A percentile compares a stretch with the other conserved stretches of the same genome.
Conservation (phyloP, 2,113 vertebrate species). For the Larimichthys crocea region DNA sequence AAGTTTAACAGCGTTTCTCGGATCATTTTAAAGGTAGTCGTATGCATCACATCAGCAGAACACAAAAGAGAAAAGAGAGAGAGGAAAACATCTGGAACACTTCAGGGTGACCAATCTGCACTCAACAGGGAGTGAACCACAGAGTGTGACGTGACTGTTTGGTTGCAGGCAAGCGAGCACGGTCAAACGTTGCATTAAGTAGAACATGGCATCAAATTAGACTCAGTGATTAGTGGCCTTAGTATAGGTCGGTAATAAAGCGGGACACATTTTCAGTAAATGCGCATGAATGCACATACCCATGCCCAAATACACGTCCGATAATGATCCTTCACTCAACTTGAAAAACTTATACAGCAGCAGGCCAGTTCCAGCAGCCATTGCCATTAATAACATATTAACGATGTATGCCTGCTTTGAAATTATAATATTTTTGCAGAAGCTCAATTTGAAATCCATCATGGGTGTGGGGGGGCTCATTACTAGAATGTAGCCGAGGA, state of each 20-base stretch:
- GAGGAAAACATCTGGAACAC: conserved; percentile 16
- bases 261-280: conserved; percentile 34
- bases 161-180: conserved; percentile 5
- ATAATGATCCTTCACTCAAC: conserved; percentile 73
- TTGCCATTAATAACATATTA: conserved; percentile 74
- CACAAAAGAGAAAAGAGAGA: not conserved
- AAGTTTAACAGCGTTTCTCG: conserved; percentile 35
- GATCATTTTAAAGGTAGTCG: conserved; percentile 43
- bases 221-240: conserved; percentile 54
- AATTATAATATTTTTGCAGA: conserved; percentile 71
- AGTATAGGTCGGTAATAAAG: conserved; percentile 35
- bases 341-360: conserved; percentile 63
- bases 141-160: conserved; percentile 18
- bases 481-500: conserved; percentile 65
- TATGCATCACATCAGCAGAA: conserved; percentile 8
- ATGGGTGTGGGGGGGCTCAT: conserved; percentile 53
- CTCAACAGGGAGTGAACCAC: not conserved
- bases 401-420: conserved; percentile 64
- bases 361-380: conserved; percentile 42
- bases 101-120: conserved; percentile 33
- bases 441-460: conserved; percentile 76
- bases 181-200: conserved; percentile 43
- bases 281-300: conserved; percentile 16
- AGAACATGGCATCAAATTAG: conserved; percentile 56
- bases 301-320: conserved; percentile 45